phyloP scores from a whole-genome alignment of 1,140 invertebrate species.

The Drosophila lowei region DNA sequence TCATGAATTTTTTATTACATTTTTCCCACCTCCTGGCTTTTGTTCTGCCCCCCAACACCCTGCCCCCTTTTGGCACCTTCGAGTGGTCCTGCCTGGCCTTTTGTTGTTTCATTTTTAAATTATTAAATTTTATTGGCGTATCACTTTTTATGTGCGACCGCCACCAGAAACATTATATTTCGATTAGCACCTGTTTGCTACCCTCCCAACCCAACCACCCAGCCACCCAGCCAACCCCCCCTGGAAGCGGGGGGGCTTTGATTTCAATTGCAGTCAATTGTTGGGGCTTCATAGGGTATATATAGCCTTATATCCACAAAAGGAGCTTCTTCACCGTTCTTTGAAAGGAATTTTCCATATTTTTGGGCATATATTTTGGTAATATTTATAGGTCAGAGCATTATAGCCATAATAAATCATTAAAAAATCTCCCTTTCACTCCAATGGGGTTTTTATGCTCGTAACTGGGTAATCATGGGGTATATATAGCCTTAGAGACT shows the following conservation, averaged over 20 bases:
- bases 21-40: conserved; percentile 33
- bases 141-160: conserved; percentile 79
- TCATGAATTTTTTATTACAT: conserved; percentile 81
- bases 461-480: too few relatives aligned
- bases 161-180: conserved; percentile 78
- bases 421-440: too few relatives aligned
- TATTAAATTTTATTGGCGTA: conserved; percentile 81
- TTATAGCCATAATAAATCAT: too few relatives aligned
- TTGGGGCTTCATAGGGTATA: conserved; percentile 1
- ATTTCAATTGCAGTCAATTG: conserved; percentile 49
- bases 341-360: too few relatives aligned
- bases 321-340: too few relatives aligned
- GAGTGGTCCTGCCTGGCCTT: conserved; percentile 13
- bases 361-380: too few relatives aligned
- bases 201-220: neutral
- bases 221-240: neutral
- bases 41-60: too few relatives aligned
- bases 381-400: too few relatives aligned
- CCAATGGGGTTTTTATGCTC: too few relatives aligned
- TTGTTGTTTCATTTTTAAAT: conserved; percentile 78
- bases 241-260: neutral
- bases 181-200: conserved; percentile 79
- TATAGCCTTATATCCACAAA: too few relatives aligned
- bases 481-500: too few relatives aligned
- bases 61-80: conserved; percentile 29